A percentile compares a stretch with the other conserved stretches of the same genome.
Evolutionary conservation across 2,113 vertebrate genomes (phyloP).

Genomic region (Microcebus tavaratra): DNA sequence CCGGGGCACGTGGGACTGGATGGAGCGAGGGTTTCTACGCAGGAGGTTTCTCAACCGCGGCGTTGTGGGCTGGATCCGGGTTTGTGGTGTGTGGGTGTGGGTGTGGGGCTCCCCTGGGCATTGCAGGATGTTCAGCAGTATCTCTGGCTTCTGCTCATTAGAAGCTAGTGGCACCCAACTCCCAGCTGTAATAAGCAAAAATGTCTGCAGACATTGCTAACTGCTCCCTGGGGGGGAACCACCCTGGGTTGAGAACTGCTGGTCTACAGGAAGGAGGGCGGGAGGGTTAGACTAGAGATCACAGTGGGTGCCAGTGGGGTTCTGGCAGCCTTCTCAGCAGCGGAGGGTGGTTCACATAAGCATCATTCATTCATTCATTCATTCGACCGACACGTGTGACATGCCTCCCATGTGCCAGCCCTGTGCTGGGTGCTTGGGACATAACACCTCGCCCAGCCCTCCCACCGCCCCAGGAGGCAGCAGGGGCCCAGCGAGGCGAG

Average conservation of each 20-base stretch:
- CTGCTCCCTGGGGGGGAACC: neutral
- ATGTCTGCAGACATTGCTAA: neutral
- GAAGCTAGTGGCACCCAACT: neutral
- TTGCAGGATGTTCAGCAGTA: neutral
- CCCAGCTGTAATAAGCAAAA: neutral
- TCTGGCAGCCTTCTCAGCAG: neutral
- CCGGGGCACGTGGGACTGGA: accelerated
- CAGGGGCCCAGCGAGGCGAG: neutral
- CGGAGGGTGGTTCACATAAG: neutral
- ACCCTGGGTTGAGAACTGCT: neutral
- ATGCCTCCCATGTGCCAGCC: neutral
- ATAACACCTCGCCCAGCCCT: neutral
- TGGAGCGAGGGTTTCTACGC: accelerated
- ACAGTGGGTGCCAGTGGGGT: neutral
- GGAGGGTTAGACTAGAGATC: neutral
- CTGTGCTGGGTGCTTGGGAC: neutral
- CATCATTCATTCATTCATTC: neutral
- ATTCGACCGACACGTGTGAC: neutral
- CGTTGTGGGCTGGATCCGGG: neutral
- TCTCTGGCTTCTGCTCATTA: neutral
- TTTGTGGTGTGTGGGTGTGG: neutral
- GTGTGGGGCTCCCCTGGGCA: neutral
- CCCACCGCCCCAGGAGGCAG: neutral
- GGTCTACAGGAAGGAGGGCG: neutral
- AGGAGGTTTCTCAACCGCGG: neutral